Evolutionary conservation across 2,888 invertebrate species (phyloP).

Genomic region (Hypsopygia costalis): DNA sequence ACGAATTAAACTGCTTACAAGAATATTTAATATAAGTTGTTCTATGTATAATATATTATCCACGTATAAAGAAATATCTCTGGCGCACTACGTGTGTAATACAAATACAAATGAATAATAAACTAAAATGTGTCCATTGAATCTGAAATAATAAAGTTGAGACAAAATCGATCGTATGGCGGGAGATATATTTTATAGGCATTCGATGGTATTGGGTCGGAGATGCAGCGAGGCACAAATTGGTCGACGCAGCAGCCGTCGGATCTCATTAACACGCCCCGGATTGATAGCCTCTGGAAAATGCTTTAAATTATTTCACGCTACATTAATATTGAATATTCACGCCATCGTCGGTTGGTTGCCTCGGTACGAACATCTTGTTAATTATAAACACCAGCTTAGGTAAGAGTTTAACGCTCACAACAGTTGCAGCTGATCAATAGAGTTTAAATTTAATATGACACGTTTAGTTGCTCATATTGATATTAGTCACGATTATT

Average conservation of each 20-base stretch:
- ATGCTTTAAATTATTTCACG: constrained; percentile 68
- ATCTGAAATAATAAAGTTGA: background rate
- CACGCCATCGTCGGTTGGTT: background rate
- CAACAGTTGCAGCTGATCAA: too few relatives aligned
- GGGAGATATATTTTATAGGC: constrained; percentile 1
- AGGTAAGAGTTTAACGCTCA: too few relatives aligned
- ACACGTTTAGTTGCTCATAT: background rate
- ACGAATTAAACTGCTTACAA: too few relatives aligned
- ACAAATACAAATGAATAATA: too few relatives aligned
- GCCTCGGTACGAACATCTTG: background rate
- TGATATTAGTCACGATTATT: background rate
- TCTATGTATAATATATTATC: too few relatives aligned
- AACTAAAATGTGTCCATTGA: too few relatives aligned
- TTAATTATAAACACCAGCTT: background rate
- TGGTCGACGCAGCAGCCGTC: constrained; percentile 43
- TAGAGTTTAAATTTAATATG: background rate
- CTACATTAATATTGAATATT: constrained; percentile 53
- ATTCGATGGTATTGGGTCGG: constrained; percentile 49
- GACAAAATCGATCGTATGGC: constrained; percentile 3
- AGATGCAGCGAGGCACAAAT: constrained; percentile 65
- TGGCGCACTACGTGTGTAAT: too few relatives aligned
- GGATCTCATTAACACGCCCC: constrained; percentile 64
- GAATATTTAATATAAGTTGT: too few relatives aligned
- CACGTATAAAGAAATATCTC: too few relatives aligned
- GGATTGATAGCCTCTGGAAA: constrained; percentile 71